These are phyloP conservation scores for Decapterus maruadsi DNA, from an alignment of 2,797 vertebrate genomes.

Conservation along the genomic window DNA sequence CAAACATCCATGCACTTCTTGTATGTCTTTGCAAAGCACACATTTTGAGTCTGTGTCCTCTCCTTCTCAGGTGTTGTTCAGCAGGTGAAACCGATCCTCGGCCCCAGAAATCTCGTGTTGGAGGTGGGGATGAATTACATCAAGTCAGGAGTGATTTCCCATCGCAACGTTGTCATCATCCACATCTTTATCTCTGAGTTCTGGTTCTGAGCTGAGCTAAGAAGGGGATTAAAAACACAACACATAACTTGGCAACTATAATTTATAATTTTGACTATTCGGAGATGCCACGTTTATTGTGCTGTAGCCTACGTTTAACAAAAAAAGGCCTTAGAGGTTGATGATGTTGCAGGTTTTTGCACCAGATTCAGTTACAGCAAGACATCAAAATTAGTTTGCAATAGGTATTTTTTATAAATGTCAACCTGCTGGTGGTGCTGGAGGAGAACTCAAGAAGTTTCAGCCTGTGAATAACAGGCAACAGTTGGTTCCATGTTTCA, in stretches of 20 bases:
- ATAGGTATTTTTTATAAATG: not conserved
- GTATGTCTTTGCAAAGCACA: not conserved
- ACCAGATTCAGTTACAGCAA: not conserved
- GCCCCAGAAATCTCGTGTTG: conserved; percentile 85
- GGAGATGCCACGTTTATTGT: not conserved
- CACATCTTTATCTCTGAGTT: conserved; percentile 90
- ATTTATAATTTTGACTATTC: conserved; percentile 16
- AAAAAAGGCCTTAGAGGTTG: not conserved
- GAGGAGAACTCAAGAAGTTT: not conserved
- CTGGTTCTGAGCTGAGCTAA: conserved; percentile 86
- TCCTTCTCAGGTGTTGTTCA: conserved; percentile 87
- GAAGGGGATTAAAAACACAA: not conserved
- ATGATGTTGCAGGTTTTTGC: not conserved
- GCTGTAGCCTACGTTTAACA: conserved; percentile 1
- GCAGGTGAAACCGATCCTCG: conserved; percentile 88
- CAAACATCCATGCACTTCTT: not conserved
- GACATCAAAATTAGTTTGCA: not conserved
- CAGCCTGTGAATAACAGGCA: not conserved
- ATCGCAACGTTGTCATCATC: conserved; percentile 88
- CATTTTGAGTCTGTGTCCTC: conserved; percentile 6
- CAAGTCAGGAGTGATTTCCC: conserved; percentile 85
- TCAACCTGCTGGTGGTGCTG: not conserved
- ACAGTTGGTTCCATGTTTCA: not conserved
- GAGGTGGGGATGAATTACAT: conserved; percentile 91
- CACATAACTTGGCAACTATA: not conserved